Percentiles rank a stretch among this genome's conserved stretches.
Conservation (phyloP, 2,888 invertebrate species). For the Drosophila stalkeri region DNA sequence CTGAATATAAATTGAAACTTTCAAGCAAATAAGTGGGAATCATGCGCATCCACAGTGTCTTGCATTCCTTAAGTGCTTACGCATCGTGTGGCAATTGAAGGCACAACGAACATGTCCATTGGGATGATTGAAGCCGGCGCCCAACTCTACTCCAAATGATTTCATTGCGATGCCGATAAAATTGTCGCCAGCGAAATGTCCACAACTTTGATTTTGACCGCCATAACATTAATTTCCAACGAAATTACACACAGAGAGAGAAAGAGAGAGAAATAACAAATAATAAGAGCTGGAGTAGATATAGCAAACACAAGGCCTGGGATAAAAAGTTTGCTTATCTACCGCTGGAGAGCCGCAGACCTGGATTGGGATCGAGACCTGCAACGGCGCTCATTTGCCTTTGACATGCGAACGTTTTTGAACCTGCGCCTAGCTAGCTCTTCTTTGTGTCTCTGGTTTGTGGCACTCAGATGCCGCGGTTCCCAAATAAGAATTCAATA, state of each 20-base stretch:
- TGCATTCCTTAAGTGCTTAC: constrained; percentile 15
- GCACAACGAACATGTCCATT: constrained; percentile 3
- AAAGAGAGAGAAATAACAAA: constrained; percentile 22
- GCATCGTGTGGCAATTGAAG: constrained; percentile 10
- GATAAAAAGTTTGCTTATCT: constrained; percentile 31
- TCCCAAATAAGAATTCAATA: constrained; percentile 82
- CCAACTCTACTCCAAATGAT: constrained; percentile 56
- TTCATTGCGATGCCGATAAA: constrained; percentile 82
- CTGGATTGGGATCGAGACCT: constrained; percentile 61
- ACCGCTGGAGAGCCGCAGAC: constrained; percentile 54
- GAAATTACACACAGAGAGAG: constrained; percentile 68
- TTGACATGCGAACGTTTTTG: constrained; percentile 56
- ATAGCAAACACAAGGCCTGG: constrained; percentile 31
- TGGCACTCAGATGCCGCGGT: constrained; percentile 45
- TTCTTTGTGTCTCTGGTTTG: constrained; percentile 4
- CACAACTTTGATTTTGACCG: constrained; percentile 82
- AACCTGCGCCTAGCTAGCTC: constrained; percentile 46
- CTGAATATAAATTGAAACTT: constrained; percentile 2
- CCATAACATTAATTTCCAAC: constrained; percentile 78
- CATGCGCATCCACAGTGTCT: neutral
- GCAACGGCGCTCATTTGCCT: constrained; percentile 53
- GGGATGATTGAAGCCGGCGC: constrained; percentile 13
- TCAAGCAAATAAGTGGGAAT: neutral
- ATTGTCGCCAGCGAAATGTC: constrained; percentile 82
- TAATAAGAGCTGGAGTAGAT: constrained; percentile 23